Conservation (phyloP, 1,140 invertebrate species). For the Dendrolimus punctatus region DNA sequence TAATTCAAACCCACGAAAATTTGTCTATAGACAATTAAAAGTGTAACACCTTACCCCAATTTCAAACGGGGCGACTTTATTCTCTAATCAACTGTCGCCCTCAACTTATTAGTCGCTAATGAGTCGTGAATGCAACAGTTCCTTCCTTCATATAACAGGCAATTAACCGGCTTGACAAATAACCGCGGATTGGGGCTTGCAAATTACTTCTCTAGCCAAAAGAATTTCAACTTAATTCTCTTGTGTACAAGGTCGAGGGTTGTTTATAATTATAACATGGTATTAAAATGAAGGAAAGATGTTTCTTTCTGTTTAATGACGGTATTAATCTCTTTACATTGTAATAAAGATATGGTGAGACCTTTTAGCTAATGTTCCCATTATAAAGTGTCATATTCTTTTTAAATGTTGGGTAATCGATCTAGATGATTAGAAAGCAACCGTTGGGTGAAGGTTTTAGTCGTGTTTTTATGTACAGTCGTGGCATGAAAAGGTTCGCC, state of each 20-base stretch:
- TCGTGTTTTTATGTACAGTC: too few species aligned
- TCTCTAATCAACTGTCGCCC: constrained; percentile 1
- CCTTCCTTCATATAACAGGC: constrained; percentile 26
- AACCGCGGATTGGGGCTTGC: constrained; percentile 18
- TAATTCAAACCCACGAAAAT: too few species aligned
- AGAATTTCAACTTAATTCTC: constrained; percentile 4
- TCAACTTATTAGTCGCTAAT: constrained; percentile 19
- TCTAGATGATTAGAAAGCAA: too few species aligned
- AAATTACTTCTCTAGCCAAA: constrained; percentile 3
- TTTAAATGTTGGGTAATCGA: too few species aligned
- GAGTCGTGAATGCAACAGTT: constrained; percentile 17
- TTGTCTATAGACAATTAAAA: too few species aligned
- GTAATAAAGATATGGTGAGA: not conserved
- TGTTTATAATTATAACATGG: constrained; percentile 15
- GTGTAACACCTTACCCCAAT: too few species aligned
- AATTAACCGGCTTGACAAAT: constrained; percentile 36
- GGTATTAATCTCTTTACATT: constrained; percentile 24
- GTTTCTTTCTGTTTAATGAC: constrained; percentile 35
- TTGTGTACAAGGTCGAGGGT: constrained; percentile 2
- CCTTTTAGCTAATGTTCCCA: too few species aligned
- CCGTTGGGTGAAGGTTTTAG: too few species aligned
- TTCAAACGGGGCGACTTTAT: not conserved
- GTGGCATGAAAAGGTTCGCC: too few species aligned
- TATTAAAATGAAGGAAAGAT: constrained; percentile 26
- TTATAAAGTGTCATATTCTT: too few species aligned